Base-by-base conservation (phyloP, 2,888 invertebrate genomes). In the Oegoconia quadripuncta region DNA sequence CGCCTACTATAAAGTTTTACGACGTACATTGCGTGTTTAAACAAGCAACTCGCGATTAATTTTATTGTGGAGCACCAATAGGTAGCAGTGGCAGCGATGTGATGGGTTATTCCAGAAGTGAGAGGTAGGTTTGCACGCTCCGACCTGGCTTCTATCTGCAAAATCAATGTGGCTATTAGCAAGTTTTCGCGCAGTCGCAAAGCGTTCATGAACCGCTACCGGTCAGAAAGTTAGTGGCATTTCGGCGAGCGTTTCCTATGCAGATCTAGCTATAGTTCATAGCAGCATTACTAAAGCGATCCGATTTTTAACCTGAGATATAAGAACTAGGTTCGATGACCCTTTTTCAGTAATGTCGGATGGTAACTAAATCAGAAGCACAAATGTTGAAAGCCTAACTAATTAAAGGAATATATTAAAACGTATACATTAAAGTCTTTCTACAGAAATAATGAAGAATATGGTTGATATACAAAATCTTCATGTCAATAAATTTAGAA, bases 141-240 rank as follows among this genome's bases (percentile, higher is more conserved):
- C 80, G 79, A 84, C 84, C 83, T 83, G 83, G 76, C 80, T 81
- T 79, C 83, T 84, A 87, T 87, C 86, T 86, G 86, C 87, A 87
- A 87, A 87, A 87, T 87, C 87, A 87, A 87, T 87, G 87, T 84
- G 84, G 60, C 83, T 67, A 87, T 87, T 86, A 87, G 84, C 84
- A 80, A 83, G 82, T 80, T 80, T 75, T 80, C 86, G 87, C 87
- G 87, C 86, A 86, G 86, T 80, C 87, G 87, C 87, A 86, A 73
- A 74, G 65, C 76, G 71, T 58, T 49, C 61, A 49, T 54, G 64
- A 64, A 64, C 60, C 63, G 77, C 77, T 75, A 74, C 76, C 75
- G 78, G 76, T 74, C 78, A 74, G 65, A 64, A n/a, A 73, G 69
- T 72, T 64, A 67, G 66, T 61, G 63, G 51, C 51, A 41, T 46